Evolutionary conservation across 2,113 vertebrate genomes (phyloP).

Genomic region (Amblyornis subalaris): DNA sequence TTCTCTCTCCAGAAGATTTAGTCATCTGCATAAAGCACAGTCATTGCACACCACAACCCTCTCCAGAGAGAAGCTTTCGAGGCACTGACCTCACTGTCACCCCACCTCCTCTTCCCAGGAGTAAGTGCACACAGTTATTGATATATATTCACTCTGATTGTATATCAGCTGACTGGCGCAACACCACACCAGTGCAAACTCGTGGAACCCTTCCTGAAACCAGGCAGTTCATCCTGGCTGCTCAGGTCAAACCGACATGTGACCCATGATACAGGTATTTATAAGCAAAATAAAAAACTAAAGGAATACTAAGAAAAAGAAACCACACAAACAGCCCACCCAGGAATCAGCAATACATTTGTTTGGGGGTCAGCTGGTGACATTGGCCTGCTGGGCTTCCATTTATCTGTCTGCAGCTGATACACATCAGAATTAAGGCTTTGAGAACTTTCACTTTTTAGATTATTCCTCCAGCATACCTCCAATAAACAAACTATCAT

Average conservation of each 20-base stretch:
- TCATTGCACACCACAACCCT: neutral
- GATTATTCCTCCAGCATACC: neutral
- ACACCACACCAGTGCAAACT: neutral
- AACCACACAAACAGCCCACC: neutral
- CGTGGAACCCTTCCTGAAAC: neutral
- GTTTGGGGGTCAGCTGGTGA: neutral
- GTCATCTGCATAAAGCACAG: neutral
- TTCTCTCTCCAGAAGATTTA: neutral
- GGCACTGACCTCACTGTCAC: neutral
- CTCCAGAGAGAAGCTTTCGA: neutral
- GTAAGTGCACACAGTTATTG: neutral
- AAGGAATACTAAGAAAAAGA: neutral
- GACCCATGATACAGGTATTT: rapidly evolving
- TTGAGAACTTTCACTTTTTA: neutral
- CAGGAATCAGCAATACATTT: neutral
- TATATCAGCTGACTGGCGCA: neutral
- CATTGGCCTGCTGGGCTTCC: neutral
- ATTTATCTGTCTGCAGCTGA: neutral
- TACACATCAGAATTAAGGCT: neutral
- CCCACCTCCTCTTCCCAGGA: neutral
- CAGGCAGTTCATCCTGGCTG: neutral
- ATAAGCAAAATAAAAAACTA: neutral
- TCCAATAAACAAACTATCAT: neutral
- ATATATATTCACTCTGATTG: neutral
- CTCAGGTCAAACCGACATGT: neutral